A percentile compares a stretch with the other conserved stretches of the same genome.
These are phyloP conservation scores for Agrilus biguttatus DNA, from an alignment of 2,888 invertebrate genomes.

Conservation along the genomic window DNA sequence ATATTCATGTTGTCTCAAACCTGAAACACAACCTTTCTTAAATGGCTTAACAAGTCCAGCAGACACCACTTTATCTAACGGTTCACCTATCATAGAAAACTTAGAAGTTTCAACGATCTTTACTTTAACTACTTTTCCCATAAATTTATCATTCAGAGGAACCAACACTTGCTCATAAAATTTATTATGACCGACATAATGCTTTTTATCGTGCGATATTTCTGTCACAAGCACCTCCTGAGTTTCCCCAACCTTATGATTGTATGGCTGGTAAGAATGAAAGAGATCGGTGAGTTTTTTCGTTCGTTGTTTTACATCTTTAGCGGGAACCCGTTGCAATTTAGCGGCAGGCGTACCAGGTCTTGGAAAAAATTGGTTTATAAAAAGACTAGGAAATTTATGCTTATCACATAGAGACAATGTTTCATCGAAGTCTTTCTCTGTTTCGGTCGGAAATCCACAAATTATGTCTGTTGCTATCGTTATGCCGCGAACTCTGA, in stretches of 20 bases:
- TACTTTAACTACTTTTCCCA: conserved; percentile 75
- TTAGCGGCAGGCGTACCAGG: conserved; percentile 94
- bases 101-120: conserved; percentile 54
- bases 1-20: conserved; percentile 20
- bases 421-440: conserved; percentile 77
- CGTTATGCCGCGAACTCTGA: conserved; percentile 75
- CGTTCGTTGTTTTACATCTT: conserved; percentile 82
- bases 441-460: conserved; percentile 95
- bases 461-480: conserved; percentile 98
- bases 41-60: conserved; percentile 39
- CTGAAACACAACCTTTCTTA: conserved; percentile 42
- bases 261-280: conserved; percentile 77
- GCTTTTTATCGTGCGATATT: conserved; percentile 75
- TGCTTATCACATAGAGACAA: conserved; percentile 70
- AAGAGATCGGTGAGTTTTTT: conserved; percentile 79
- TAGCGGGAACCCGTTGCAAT: conserved; percentile 69
- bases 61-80: conserved; percentile 37
- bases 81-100: conserved; percentile 63
- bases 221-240: conserved; percentile 86
- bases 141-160: conserved; percentile 57
- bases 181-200: conserved; percentile 91
- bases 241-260: conserved; percentile 46
- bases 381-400: conserved; percentile 86
- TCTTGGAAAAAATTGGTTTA: conserved; percentile 94
- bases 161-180: conserved; percentile 86